Evolutionary conservation across 2,113 vertebrate species (phyloP), one percentile per base, ranked within the genome.

Genomic region (Corythornis madagascariensis): DNA sequence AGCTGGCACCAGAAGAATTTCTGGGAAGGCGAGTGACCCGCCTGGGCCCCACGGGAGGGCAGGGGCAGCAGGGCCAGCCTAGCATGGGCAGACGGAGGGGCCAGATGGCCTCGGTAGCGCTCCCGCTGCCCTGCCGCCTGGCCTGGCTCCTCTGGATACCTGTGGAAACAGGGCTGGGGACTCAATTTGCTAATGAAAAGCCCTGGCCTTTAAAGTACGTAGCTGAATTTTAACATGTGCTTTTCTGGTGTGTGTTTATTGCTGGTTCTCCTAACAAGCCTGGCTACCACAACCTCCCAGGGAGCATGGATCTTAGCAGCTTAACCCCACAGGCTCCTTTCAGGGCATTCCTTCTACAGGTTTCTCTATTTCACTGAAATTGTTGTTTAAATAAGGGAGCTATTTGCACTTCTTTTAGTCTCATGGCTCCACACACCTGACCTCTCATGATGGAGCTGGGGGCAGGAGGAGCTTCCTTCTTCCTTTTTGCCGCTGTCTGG

Each of bases 391-490:
- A 64, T 55, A 77, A 86, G 57, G n/a, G 76, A 82, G 21, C 57
- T 59, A 22, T 47, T 78, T 45, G 57, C 65, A 42, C 14, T 53
- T 82, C 33, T 61, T 59, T 53, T 13, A 33, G 33, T 71, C 56
- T 73, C 61, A 9, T 1, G 3, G 66, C 55, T 84, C 31, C 35
- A 4, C 28, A 12, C n/a, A 11, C 11, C 20, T 0, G 0, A 21
- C 12, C 24, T 52, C 45, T 63, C 47, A 4, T 2, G 6, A 45
- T 0, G 2, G 43, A 73, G 64, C 26, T n/a, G 59, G 16, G 19
- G 57, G 38, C 38, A 38, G 38, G 38, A 38, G 35, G 40, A 38
- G 21, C 9, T 67, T 50, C 48, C 21, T 65, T 21, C 73, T 31
- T 33, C n/a, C 64, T 59, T 50, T 76, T 33, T 74, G 59, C 50